Conservation (phyloP, 92 coral and sea anemone genomes). For the Porites divaricata region DNA sequence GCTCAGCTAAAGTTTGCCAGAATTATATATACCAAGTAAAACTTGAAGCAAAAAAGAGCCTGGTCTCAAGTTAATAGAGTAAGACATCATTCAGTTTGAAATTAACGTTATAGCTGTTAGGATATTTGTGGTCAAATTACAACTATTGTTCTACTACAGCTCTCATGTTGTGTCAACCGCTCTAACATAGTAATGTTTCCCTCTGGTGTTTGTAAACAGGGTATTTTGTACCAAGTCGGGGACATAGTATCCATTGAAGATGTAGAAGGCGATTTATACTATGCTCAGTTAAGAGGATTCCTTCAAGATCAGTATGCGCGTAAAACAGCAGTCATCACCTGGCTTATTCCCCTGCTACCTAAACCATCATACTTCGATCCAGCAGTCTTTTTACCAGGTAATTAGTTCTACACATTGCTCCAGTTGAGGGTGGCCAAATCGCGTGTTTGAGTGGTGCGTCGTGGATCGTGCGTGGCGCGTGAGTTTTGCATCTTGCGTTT, state of each 20-base stretch:
- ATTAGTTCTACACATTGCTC: neutral
- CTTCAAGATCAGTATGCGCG: constrained; percentile 96
- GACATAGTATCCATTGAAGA: constrained; percentile 97
- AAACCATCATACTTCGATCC: constrained; percentile 93
- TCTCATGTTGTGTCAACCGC: no score
- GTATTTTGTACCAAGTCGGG: constrained; percentile 93
- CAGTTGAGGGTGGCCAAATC: neutral
- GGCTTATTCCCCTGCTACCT: constrained; percentile 93
- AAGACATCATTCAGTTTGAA: no score
- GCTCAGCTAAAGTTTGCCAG: no score
- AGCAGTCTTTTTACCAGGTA: constrained; percentile 93
- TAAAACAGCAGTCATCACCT: constrained; percentile 94
- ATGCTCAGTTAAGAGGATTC: constrained; percentile 93
- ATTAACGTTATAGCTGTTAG: no score
- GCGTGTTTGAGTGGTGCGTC: neutral
- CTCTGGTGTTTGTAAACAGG: constrained; percentile 40
- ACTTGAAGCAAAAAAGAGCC: no score
- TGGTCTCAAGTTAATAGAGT: no score
- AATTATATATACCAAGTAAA: no score
- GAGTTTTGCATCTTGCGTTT: no score
- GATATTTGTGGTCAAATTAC: no score
- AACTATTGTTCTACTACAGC: no score
- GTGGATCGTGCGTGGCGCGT: no score
- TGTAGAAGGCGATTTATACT: constrained; percentile 84
- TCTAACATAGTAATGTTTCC: neutral